Conservation (phyloP, 2,113 vertebrate genomes). For the Excalfactoria chinensis region DNA sequence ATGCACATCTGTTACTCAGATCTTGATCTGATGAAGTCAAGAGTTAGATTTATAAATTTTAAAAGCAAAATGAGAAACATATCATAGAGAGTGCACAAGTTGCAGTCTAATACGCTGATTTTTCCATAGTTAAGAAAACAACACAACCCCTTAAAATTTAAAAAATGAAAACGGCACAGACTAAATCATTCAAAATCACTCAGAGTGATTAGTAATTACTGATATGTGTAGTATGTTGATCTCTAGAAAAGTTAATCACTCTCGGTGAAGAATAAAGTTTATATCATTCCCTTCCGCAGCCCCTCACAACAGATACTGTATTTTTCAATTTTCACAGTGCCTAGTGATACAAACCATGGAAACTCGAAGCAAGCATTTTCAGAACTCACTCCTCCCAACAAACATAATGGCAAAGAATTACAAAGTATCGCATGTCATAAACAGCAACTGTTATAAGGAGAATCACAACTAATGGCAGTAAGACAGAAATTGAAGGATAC, state of each 20-base stretch:
- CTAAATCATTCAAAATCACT: not conserved
- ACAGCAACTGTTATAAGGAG: not conserved
- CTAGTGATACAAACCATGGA: not conserved
- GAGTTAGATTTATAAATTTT: not conserved
- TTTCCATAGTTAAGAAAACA: not conserved
- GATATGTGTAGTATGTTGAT: fast-evolving
- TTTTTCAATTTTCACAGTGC: not conserved
- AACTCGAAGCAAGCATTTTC: not conserved
- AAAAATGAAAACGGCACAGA: not conserved
- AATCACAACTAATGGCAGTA: not conserved
- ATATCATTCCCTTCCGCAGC: not conserved
- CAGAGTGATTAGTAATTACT: not conserved
- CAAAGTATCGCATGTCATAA: not conserved
- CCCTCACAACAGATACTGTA: not conserved
- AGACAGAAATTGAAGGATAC: not conserved
- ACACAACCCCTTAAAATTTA: not conserved
- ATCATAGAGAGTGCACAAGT: not conserved
- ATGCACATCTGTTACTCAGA: not conserved
- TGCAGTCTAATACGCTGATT: not conserved
- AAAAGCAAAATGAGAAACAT: not conserved
- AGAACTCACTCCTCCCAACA: not conserved
- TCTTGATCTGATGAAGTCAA: not conserved
- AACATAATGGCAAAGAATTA: not conserved
- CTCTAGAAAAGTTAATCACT: not conserved
- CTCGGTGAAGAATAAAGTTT: not conserved